Percentiles rank a stretch among this genome's conserved stretches.
Evolutionary conservation across 2,113 vertebrate genomes (phyloP).

Genomic region (Puffinus mauretanicus): DNA sequence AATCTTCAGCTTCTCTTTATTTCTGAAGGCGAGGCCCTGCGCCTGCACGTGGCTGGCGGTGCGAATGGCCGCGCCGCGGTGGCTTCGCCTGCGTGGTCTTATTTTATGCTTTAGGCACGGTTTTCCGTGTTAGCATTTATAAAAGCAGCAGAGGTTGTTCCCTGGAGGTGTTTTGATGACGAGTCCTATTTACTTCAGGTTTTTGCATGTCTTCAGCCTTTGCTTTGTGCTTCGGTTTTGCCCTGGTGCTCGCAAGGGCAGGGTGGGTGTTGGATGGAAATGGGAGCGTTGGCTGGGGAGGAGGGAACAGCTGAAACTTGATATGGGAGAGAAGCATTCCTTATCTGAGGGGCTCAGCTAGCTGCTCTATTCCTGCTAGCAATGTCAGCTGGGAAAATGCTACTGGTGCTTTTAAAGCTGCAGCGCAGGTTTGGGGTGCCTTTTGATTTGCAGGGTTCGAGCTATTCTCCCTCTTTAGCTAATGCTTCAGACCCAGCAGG

Average conservation of each 20-base stretch:
- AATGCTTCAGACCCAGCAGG: neutral
- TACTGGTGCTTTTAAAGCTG: neutral
- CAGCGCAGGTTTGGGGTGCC: neutral
- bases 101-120: neutral
- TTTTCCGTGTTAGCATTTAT: neutral
- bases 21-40: neutral
- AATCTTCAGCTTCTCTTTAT: neutral
- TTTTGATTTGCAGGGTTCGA: accelerated
- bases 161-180: neutral
- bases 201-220: neutral
- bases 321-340: neutral
- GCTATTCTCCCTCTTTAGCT: neutral
- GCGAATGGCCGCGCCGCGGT: accelerated
- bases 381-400: neutral
- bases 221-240: neutral
- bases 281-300: neutral
- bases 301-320: neutral
- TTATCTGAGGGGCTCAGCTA: neutral
- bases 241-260: neutral
- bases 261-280: neutral
- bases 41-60: neutral
- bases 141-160: neutral
- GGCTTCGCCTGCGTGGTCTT: neutral
- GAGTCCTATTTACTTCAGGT: neutral
- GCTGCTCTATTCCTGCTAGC: neutral